Base-by-base conservation (phyloP, 2,888 invertebrate species). In the Clusia tigrina region DNA sequence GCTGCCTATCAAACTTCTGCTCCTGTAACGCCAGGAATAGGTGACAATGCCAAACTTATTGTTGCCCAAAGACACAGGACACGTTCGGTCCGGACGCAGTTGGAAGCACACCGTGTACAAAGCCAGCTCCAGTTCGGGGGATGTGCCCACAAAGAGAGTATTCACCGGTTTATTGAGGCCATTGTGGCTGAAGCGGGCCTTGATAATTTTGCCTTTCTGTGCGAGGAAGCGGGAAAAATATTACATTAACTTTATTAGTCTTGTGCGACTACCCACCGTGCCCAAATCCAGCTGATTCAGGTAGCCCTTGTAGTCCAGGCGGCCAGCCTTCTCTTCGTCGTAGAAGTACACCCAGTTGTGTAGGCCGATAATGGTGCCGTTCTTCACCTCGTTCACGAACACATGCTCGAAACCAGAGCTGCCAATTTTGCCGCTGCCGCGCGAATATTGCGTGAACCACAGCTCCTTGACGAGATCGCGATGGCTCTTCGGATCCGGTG, bases 351-450 rank as follows among this genome's bases (percentile, higher is more conserved):
- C 86, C 96, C 96, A 96, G 81, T 94, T 95, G 82, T 97, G 96
- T 68, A 96, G 86, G 9, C 96, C 96, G 57, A 87, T 90, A 23
- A 96, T 89, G 73, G 90, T 89, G 51, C 88, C 88, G 71, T 90
- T 89, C 81, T 92, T 94, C 0, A 92, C 85, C 86, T 97, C 96
- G 0, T 94, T 92, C 2, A 96, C 88, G 81, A 96, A 95, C 22
- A 95, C 89, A 77, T 97, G 96, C 82, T 97, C 96, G 78, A 96
- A 96, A 1, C 95, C 96, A 42, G 92, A 92, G 72, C 96, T 95
- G 64, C 95, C 92, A 22, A 92, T 88, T 78, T 88, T 88, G 25
- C 93, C 91, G 74, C 88, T 87, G 26, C 92, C 90, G 66, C 95
- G 87, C 0, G 94, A 90, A 80, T 95, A 97, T 71, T 93, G 87